These are phyloP conservation scores for Enhydra lutris DNA, from an alignment of 2,113 vertebrate genomes.

Conservation along the genomic window DNA sequence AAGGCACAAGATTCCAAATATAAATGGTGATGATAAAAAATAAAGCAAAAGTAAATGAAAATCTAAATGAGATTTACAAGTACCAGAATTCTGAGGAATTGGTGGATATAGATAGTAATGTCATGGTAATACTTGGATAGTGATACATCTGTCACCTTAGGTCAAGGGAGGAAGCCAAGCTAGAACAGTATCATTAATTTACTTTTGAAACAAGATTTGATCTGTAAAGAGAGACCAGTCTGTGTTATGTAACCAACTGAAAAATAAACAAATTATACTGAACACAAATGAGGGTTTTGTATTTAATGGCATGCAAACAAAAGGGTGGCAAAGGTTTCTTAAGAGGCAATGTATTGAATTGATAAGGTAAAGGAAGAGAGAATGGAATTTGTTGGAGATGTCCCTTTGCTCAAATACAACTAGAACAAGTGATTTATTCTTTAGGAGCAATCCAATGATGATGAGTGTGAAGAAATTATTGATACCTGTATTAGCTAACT, in stretches of 20 bases:
- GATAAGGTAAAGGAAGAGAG: not conserved
- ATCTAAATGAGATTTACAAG: not conserved
- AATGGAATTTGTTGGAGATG: not conserved
- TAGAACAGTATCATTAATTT: not conserved
- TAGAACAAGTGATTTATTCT: not conserved
- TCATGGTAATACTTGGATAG: not conserved
- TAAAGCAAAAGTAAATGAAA: not conserved
- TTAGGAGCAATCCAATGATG: not conserved
- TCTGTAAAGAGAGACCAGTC: not conserved
- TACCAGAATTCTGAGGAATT: not conserved
- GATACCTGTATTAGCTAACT: not conserved
- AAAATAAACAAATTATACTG: not conserved
- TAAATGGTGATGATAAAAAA: slow-evolving; percentile 40
- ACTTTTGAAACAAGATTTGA: not conserved
- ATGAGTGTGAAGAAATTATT: not conserved
- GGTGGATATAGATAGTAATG: not conserved
- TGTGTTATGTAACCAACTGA: not conserved
- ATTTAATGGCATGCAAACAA: not conserved
- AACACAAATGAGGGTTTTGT: not conserved
- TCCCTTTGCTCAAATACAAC: not conserved
- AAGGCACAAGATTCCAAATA: not conserved
- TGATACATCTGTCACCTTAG: not conserved
- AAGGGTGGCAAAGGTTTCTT: not conserved
- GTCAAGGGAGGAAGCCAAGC: not conserved
- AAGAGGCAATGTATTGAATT: not conserved